A percentile compares a stretch with the other conserved stretches of the same genome.
Evolutionary conservation across 35 echinoderm and acorn worm species (phyloP).

Genomic region (Anneissia japonica): DNA sequence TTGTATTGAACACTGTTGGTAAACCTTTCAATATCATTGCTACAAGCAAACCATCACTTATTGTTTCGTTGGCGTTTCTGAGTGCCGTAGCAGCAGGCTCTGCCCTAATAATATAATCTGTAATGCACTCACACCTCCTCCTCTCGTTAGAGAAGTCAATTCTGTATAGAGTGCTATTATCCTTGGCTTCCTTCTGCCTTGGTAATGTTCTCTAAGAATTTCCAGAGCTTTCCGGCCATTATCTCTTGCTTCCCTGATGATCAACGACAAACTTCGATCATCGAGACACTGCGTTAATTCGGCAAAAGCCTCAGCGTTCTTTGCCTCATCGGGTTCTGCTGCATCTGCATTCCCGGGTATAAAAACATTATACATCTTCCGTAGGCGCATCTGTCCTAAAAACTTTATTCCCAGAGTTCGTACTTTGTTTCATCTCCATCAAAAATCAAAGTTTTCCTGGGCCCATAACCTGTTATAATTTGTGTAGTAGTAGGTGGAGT

Average conservation of each 20-base stretch:
- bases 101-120: slow-evolving; percentile 21
- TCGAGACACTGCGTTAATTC: slow-evolving; percentile 43
- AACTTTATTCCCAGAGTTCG: too few species aligned
- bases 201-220: slow-evolving; percentile 44
- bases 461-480: too few species aligned
- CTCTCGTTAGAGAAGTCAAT: slow-evolving; percentile 22
- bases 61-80: slow-evolving; percentile 2
- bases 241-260: slow-evolving; percentile 31
- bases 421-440: too few species aligned
- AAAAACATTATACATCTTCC: too few species aligned
- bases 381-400: too few species aligned
- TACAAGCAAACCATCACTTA: slow-evolving; percentile 9
- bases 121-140: slow-evolving; percentile 9
- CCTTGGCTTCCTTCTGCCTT: slow-evolving; percentile 27
- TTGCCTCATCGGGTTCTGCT: too few species aligned
- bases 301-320: too few species aligned
- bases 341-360: too few species aligned
- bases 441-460: too few species aligned
- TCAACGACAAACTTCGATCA: slow-evolving; percentile 33
- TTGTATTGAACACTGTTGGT: not conserved
- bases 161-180: slow-evolving; percentile 40
- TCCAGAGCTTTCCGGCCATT: slow-evolving; percentile 25
- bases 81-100: not conserved
- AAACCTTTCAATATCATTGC: slow-evolving; percentile 6
- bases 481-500: too few species aligned